Percentiles rank a stretch among this genome's conserved stretches.
Conservation (phyloP, 53 echinoderm and acorn worm species). For the Echinometra lucunter region DNA sequence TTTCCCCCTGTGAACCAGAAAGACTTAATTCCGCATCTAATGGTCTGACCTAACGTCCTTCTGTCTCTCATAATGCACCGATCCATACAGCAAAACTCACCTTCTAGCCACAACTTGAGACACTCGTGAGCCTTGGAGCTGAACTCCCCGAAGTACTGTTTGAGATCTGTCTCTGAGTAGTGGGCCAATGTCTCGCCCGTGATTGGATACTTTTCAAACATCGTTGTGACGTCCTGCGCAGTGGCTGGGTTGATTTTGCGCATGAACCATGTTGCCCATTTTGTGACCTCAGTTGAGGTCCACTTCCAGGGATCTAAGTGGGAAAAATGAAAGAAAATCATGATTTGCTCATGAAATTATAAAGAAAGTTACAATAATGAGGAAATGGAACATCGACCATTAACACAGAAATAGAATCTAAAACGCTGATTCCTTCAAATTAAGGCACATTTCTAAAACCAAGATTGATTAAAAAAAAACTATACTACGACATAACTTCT, state of each 20-base stretch:
- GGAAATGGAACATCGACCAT: too few relatives aligned
- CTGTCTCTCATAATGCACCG: not conserved
- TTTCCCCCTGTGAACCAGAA: too few relatives aligned
- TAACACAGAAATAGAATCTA: too few relatives aligned
- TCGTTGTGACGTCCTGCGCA: constrained; percentile 29
- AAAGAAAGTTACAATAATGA: too few relatives aligned
- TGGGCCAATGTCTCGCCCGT: constrained; percentile 60
- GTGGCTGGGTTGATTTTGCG: not conserved
- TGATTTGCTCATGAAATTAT: not conserved
- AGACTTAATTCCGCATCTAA: too few relatives aligned
- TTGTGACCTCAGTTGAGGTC: constrained; percentile 64
- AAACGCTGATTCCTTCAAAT: too few relatives aligned
- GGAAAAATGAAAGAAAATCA: not conserved
- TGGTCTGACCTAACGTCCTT: too few relatives aligned
- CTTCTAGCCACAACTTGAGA: constrained; percentile 46
- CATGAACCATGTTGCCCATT: constrained; percentile 66
- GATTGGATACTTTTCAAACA: constrained; percentile 52
- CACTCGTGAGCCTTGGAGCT: constrained; percentile 21
- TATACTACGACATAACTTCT: too few relatives aligned
- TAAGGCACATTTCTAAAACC: too few relatives aligned
- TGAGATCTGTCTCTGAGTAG: constrained; percentile 12
- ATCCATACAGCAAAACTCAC: not conserved
- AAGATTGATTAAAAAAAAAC: too few relatives aligned
- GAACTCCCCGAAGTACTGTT: constrained; percentile 45
- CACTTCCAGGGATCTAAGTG: constrained; percentile 66